These are phyloP conservation scores for Cyaniris semiargus DNA, from an alignment of 2,888 invertebrate species.

Conservation along the genomic window DNA sequence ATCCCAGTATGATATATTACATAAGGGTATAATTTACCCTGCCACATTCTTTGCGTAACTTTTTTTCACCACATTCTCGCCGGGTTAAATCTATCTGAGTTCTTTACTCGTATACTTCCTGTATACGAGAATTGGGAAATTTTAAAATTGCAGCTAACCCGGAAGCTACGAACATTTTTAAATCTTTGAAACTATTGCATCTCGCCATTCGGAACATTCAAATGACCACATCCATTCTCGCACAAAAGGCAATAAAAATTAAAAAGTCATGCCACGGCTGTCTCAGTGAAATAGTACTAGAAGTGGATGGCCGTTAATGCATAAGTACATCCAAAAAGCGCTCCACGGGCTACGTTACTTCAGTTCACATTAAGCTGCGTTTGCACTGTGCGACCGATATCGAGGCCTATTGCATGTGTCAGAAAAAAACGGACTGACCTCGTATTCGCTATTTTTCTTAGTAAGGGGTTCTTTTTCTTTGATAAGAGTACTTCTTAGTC, in stretches of 20 bases:
- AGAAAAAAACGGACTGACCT: too few relatives aligned
- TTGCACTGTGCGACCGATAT: not conserved
- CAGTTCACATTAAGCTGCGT: constrained; percentile 3
- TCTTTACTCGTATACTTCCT: too few relatives aligned
- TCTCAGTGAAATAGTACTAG: constrained; percentile 23
- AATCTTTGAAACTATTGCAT: not conserved
- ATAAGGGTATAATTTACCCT: too few relatives aligned
- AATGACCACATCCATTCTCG: constrained; percentile 11
- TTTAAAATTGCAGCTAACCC: not conserved
- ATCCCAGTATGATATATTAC: too few relatives aligned
- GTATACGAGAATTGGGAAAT: not conserved
- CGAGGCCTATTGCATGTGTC: too few relatives aligned
- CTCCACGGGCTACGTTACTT: not conserved
- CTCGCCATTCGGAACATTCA: constrained; percentile 11
- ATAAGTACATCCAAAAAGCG: constrained; percentile 19
- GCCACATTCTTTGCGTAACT: too few relatives aligned
- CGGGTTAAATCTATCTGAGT: too few relatives aligned
- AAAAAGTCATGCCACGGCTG: constrained; percentile 3
- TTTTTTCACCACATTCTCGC: too few relatives aligned
- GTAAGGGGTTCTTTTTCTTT: too few relatives aligned
- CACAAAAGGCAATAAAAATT: constrained; percentile 21
- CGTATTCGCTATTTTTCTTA: too few relatives aligned
- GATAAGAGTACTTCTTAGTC: too few relatives aligned
- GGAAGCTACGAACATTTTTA: not conserved
- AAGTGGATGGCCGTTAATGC: constrained; percentile 16